Conservation (phyloP, 2,113 vertebrate species). For the Daboia siamensis region DNA sequence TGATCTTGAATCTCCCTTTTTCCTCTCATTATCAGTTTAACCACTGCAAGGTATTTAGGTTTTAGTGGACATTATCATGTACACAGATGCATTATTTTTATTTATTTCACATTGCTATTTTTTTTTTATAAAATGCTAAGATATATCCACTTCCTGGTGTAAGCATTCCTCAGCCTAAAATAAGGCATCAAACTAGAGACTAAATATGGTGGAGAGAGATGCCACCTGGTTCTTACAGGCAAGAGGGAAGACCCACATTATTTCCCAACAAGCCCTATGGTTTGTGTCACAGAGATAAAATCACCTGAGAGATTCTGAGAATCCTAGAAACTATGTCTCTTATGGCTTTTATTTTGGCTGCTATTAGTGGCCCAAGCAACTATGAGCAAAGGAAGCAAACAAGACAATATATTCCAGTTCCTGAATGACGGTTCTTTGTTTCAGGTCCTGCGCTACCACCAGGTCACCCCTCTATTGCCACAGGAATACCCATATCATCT, state of each 20-base stretch:
- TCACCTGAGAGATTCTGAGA: background rate
- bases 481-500: slow-evolving; percentile 69
- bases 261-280: background rate
- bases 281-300: fast-evolving
- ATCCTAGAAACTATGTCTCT: fast-evolving
- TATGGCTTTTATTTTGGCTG: fast-evolving
- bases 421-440: slow-evolving; percentile 51
- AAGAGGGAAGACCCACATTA: background rate
- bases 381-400: fast-evolving
- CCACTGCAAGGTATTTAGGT: background rate
- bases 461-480: slow-evolving; percentile 80
- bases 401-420: fast-evolving
- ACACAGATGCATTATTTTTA: background rate
- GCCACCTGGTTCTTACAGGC: background rate
- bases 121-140: background rate
- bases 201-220: background rate
- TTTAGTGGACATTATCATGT: background rate
- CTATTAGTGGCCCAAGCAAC: background rate
- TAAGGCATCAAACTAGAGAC: background rate
- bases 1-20: background rate
- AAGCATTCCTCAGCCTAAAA: background rate
- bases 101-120: background rate
- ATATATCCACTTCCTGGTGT: background rate
- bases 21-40: background rate
- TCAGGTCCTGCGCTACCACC: slow-evolving; percentile 84